Percentiles rank a stretch among this genome's conserved stretches.
Conservation (phyloP, 2,113 vertebrate genomes). For the Holacanthus passer region DNA sequence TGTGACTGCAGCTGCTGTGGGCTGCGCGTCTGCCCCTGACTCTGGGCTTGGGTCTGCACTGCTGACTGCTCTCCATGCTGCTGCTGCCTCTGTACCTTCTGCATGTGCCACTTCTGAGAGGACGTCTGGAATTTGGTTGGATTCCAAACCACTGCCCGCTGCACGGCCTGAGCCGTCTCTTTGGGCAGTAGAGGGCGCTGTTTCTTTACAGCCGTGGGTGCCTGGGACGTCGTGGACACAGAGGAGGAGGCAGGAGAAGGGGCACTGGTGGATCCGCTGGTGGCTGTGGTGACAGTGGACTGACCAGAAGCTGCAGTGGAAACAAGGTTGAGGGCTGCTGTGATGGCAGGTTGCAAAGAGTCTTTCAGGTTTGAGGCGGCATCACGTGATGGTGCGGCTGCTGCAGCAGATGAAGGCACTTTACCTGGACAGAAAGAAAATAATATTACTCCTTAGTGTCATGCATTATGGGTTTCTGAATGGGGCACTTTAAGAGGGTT, state of each 20-base stretch:
- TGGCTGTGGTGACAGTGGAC: conserved; percentile 77
- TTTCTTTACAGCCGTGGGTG: conserved; percentile 89
- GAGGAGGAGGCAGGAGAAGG: conserved; percentile 80
- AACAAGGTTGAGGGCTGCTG: conserved; percentile 75
- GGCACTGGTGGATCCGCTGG: conserved; percentile 66
- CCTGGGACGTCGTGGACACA: conserved; percentile 78
- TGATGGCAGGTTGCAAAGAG: conserved; percentile 84
- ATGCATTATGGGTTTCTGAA: neutral
- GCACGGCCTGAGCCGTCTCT: conserved; percentile 91
- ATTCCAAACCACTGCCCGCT: conserved; percentile 94
- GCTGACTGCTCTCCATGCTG: conserved; percentile 80
- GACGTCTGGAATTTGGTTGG: conserved; percentile 95
- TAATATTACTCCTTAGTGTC: neutral
- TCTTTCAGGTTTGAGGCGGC: conserved; percentile 85
- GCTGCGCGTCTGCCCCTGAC: conserved; percentile 64
- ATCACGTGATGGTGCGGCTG: conserved; percentile 82
- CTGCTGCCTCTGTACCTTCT: conserved; percentile 94
- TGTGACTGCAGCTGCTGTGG: conserved; percentile 73
- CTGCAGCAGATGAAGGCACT: conserved; percentile 81
- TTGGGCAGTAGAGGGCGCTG: conserved; percentile 97
- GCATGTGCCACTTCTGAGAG: conserved; percentile 97
- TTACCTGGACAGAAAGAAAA: conserved; percentile 84
- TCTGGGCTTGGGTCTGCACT: conserved; percentile 75
- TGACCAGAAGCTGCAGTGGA: conserved; percentile 78
- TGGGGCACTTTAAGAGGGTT: neutral